A percentile compares a stretch with the other conserved stretches of the same genome.
These are phyloP conservation scores for Sinosuthora webbiana DNA, from an alignment of 2,113 vertebrate species.

Conservation along the genomic window DNA sequence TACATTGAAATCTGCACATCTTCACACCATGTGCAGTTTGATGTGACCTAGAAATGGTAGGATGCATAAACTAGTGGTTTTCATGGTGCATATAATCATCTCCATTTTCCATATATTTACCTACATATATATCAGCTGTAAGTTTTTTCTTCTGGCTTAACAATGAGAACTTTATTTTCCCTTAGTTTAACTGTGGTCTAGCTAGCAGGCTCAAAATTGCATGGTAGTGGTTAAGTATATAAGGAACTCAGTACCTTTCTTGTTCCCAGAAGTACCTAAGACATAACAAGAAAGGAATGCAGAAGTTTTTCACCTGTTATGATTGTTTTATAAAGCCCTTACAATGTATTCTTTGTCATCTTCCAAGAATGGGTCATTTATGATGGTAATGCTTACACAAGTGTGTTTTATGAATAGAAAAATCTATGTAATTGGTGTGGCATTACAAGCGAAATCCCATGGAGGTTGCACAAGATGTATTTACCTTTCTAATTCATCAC, in stretches of 20 bases:
- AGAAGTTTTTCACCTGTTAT: conserved; percentile 77
- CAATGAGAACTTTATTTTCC: conserved; percentile 70
- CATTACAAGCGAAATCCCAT: conserved; percentile 21
- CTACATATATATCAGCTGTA: conserved; percentile 64
- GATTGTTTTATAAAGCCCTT: conserved; percentile 64
- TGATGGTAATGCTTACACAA: conserved; percentile 59
- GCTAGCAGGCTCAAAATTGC: conserved; percentile 46
- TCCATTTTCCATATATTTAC: conserved; percentile 60
- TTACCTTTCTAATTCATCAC: conserved; percentile 48
- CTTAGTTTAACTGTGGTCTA: conserved; percentile 10
- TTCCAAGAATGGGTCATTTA: conserved; percentile 70
- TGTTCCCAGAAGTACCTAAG: conserved; percentile 69
- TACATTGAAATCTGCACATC: conserved; percentile 75
- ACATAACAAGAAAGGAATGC: conserved; percentile 75
- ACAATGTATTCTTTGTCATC: conserved; percentile 75
- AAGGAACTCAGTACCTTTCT: conserved; percentile 63
- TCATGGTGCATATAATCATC: conserved; percentile 49
- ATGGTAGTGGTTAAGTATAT: conserved; percentile 46
- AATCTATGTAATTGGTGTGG: conserved; percentile 44
- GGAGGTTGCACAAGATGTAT: conserved; percentile 49
- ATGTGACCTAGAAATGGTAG: conserved; percentile 55
- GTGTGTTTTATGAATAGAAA: conserved; percentile 55
- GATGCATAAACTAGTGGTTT: conserved; percentile 50
- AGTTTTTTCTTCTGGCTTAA: conserved; percentile 58
- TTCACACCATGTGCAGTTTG: conserved; percentile 56